Conservation (phyloP, 2,797 vertebrate genomes). For the Scyliorhinus canicula region DNA sequence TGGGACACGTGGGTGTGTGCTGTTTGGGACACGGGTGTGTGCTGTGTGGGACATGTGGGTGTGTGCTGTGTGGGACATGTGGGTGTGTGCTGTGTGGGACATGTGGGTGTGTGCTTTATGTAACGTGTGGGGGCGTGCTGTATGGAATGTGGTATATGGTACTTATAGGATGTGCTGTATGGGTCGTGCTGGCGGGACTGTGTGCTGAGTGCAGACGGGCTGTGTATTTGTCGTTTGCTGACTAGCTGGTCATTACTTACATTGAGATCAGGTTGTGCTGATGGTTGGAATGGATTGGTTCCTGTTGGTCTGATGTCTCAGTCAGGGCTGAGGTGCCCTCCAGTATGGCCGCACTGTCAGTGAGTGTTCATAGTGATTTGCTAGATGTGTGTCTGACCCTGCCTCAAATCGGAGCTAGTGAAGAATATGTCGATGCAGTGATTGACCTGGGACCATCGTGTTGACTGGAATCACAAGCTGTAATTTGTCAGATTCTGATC, state of each 20-base stretch:
- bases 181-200: too few relatives aligned
- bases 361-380: not conserved
- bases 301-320: not conserved
- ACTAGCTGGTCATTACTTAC: not conserved
- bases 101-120: not conserved
- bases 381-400: not conserved
- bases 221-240: too few relatives aligned
- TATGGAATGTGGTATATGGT: constrained; percentile 40
- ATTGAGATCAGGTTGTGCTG: not conserved
- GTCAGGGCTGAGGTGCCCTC: not conserved
- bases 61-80: too few relatives aligned
- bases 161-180: too few relatives aligned
- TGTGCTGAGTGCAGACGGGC: too few relatives aligned
- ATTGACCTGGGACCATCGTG: not conserved
- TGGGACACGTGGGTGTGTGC: too few relatives aligned
- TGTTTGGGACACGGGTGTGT: too few relatives aligned
- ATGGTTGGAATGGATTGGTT: not conserved
- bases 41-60: too few relatives aligned
- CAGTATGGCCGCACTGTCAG: not conserved
- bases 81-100: too few relatives aligned
- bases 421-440: too few relatives aligned
- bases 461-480: not conserved
- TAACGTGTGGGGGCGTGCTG: constrained; percentile 42
- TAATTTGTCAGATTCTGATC: not conserved
- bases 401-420: not conserved